Evolutionary conservation across 2,797 vertebrate genomes (phyloP).

Genomic region (Takifugu rubripes): DNA sequence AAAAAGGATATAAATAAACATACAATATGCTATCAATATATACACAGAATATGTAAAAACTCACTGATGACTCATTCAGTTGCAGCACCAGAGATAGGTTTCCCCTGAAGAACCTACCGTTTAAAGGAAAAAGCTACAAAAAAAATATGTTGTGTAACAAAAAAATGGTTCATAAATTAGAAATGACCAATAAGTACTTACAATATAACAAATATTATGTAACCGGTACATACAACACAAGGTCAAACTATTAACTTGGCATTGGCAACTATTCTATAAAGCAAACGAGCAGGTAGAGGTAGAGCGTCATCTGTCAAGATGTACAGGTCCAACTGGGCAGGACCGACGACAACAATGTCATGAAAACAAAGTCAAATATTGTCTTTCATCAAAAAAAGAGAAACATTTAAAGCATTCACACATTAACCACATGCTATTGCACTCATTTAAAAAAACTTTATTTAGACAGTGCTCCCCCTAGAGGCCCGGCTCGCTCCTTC

Average conservation of each 20-base stretch:
- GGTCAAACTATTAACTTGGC: constrained; percentile 69
- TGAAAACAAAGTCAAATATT: constrained; percentile 55
- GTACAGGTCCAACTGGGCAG: constrained; percentile 68
- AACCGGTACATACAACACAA: constrained; percentile 92
- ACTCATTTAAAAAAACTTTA: constrained; percentile 73
- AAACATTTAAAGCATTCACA: constrained; percentile 67
- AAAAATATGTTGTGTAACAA: constrained; percentile 59
- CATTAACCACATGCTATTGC: constrained; percentile 81
- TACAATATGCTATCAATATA: constrained; percentile 85
- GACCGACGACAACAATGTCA: constrained; percentile 72
- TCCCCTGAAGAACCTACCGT: constrained; percentile 73
- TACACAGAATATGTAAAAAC: constrained; percentile 82
- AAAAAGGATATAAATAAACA: constrained; percentile 81
- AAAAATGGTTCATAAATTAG: constrained; percentile 87
- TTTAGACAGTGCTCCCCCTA: constrained; percentile 77
- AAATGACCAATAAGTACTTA: constrained; percentile 81
- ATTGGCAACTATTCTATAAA: constrained; percentile 76
- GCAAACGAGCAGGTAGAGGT: constrained; percentile 86
- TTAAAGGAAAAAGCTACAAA: constrained; percentile 69
- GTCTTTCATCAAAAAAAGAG: constrained; percentile 52
- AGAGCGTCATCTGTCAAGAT: constrained; percentile 87
- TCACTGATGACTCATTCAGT: constrained; percentile 71
- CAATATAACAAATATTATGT: constrained; percentile 85
- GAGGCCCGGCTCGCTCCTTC: constrained; percentile 75
- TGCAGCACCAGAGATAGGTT: constrained; percentile 79